A percentile compares a stretch with the other conserved stretches of the same genome.
These are phyloP conservation scores for Xiphophorus hellerii DNA, from an alignment of 2,113 vertebrate genomes.

Conservation along the genomic window DNA sequence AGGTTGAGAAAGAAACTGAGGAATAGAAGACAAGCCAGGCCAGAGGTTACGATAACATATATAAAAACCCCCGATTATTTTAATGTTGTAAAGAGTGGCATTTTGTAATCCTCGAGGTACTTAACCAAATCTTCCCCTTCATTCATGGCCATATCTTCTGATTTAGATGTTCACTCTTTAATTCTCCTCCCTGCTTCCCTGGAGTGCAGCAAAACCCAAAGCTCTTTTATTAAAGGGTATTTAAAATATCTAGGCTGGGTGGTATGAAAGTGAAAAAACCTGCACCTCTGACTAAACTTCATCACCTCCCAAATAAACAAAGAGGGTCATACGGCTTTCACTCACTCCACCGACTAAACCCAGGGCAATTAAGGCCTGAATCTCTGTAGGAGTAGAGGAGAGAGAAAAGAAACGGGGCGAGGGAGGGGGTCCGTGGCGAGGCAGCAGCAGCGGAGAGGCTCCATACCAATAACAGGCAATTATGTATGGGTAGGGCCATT, in stretches of 20 bases:
- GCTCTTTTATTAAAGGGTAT: constrained; percentile 78
- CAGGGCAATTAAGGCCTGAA: constrained; percentile 51
- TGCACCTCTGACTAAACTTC: constrained; percentile 51
- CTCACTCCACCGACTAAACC: constrained; percentile 46
- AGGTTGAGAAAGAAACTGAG: constrained; percentile 14
- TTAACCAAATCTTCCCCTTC: constrained; percentile 30
- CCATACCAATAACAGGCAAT: constrained; percentile 79
- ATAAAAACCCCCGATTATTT: too few relatives aligned
- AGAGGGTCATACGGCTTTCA: constrained; percentile 54
- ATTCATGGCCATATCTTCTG: constrained; percentile 63
- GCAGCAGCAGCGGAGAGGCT: constrained; percentile 54
- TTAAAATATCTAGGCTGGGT: constrained; percentile 57
- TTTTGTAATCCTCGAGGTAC: constrained; percentile 6
- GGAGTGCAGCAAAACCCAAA: constrained; percentile 64
- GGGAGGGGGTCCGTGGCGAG: constrained; percentile 18
- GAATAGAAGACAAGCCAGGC: constrained; percentile 8
- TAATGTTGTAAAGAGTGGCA: constrained; percentile 10
- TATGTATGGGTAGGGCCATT: constrained; percentile 73
- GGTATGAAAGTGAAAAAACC: constrained; percentile 54
- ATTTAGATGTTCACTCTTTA: constrained; percentile 65
- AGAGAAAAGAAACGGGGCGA: constrained; percentile 24
- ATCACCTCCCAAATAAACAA: constrained; percentile 51
- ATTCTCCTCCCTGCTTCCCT: constrained; percentile 60
- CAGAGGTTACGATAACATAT: background rate
- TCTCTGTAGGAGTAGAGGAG: constrained; percentile 32